Base-by-base conservation (phyloP, 2,888 invertebrate species). In the Netelia melanura region DNA sequence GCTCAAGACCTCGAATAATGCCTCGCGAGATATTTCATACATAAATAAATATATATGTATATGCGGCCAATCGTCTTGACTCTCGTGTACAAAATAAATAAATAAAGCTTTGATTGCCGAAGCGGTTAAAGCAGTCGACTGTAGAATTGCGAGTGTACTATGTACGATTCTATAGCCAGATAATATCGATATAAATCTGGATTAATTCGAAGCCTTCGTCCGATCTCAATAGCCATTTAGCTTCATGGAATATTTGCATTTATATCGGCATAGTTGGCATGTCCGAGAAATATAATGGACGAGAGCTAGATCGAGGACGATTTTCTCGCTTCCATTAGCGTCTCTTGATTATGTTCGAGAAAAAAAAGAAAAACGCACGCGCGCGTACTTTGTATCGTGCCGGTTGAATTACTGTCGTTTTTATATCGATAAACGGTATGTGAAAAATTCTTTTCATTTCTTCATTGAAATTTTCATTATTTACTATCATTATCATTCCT, bases 121-220 rank as follows among this genome's bases (percentile, higher is more conserved):
- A 70, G 54, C 21, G 23, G 58, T 21, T 38, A 54, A 23, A 58
- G 75, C 67, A 65, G 62, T 17, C 64, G 64, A 74, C 38, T 67
- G 25, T 71, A 62, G 67, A 58, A 58, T 25, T 3, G 61, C 17
- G 44, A n/a, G 23, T 76, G 58, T 48, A 65, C 38, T 76, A 75
- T 76, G 61, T 44, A 64, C 56, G 38, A 14, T 44, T 64, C 61
- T n/a, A 70, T 21, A 65, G 70, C 25, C 0, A 14, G 54, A 48
- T 21, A 52, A 9, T 67, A 78, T 85, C 74, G 88, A 90, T 91
- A 90, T 91, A 91, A 91, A 92, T 92, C 91, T 90, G 89, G 90
- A 91, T 92, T 91, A 91, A 91, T 91, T 92, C 91, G 90, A 89
- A 87, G 86, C 87, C 89, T 86, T 86, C 88, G 88, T 88, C 85